Evolutionary conservation across 2,797 vertebrate genomes (phyloP), one percentile per base, ranked within the genome.

Genomic region (Denticeps clupeoides): DNA sequence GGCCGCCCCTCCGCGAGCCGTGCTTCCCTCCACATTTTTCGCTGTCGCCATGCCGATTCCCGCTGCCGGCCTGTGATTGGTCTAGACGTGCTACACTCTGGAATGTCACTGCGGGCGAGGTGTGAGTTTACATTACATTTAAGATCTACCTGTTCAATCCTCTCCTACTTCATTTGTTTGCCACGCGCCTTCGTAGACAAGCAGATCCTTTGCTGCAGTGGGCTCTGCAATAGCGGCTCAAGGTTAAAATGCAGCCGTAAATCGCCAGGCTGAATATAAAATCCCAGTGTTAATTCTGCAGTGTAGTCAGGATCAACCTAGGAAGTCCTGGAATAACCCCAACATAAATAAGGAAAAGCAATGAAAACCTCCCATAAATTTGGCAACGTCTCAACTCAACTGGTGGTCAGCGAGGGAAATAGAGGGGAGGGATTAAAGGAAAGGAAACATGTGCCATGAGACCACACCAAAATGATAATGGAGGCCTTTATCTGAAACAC

Each of bases 251-350:
- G 35, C 18, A 38, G 35, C 19, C 9, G 35, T 9, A 38, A 38
- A 38, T 38, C 38, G 4, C 16, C 18, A 38, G 18, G 27, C 54
- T 45, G 51, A 52, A 21, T 49, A 51, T 71, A 63, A 55, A 61
- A 68, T 63, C 56, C 56, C 19, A 54, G 11, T 67, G 65, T 68
- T 76, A 71, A 82, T 77, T 79, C 69, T 65, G 66, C 59, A 45
- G 64, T 60, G 61, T 67, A 71, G 67, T 68, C 59, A 58, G 62
- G 64, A 43, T 74, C 68, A 69, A 59, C 62, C 50, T 62, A 75
- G 58, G 65, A 78, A 70, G 67, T 78, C 55, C 70, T 79, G 76
- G 75, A 76, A 62, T 47, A 40, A 67, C 55, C 65, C 72, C 77
- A 79, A 67, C 11, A 51, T 71, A 77, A 79, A 81, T 77, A 80